phyloP scores from a whole-genome alignment of 1,140 invertebrate genomes.

The Drosophila insularis region DNA sequence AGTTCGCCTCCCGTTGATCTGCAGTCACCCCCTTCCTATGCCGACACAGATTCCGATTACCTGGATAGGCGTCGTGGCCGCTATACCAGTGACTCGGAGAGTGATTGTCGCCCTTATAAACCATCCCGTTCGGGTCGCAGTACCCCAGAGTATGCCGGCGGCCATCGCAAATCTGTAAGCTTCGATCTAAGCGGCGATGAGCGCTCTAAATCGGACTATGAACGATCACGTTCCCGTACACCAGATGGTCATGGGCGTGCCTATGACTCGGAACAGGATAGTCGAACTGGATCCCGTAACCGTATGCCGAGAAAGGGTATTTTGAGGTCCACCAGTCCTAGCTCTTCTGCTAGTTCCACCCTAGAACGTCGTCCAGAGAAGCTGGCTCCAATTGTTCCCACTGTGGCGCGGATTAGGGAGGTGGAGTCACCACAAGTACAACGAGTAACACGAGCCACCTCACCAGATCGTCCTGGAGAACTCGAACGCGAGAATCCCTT shows the following conservation, averaged over 20 bases:
- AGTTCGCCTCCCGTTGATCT: slow-evolving; percentile 57
- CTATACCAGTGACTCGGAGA: slow-evolving; percentile 80
- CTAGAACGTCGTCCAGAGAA: slow-evolving; percentile 62
- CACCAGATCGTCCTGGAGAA: slow-evolving; percentile 60
- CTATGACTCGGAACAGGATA: slow-evolving; percentile 81
- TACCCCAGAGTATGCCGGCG: slow-evolving; percentile 62
- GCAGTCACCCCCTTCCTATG: slow-evolving; percentile 65
- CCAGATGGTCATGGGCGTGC: slow-evolving; percentile 63
- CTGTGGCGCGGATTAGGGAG: slow-evolving; percentile 72
- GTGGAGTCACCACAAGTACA: slow-evolving; percentile 70
- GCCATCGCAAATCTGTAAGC: slow-evolving; percentile 80
- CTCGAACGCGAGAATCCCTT: slow-evolving; percentile 81
- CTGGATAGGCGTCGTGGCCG: slow-evolving; percentile 61
- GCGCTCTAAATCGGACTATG: slow-evolving; percentile 74
- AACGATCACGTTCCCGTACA: slow-evolving; percentile 69
- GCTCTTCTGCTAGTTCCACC: slow-evolving; percentile 62
- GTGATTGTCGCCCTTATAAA: slow-evolving; percentile 62
- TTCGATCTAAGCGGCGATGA: slow-evolving; percentile 82
- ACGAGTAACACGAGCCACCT: slow-evolving; percentile 61
- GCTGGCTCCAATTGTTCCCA: slow-evolving; percentile 57
- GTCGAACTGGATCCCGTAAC: slow-evolving; percentile 21
- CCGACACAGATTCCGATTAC: slow-evolving; percentile 72
- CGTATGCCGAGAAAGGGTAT: slow-evolving; percentile 76
- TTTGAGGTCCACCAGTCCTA: slow-evolving; percentile 71
- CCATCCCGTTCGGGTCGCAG: slow-evolving; percentile 69